Conservation (phyloP, 2,888 invertebrate genomes). For the Machimus rusticus region DNA sequence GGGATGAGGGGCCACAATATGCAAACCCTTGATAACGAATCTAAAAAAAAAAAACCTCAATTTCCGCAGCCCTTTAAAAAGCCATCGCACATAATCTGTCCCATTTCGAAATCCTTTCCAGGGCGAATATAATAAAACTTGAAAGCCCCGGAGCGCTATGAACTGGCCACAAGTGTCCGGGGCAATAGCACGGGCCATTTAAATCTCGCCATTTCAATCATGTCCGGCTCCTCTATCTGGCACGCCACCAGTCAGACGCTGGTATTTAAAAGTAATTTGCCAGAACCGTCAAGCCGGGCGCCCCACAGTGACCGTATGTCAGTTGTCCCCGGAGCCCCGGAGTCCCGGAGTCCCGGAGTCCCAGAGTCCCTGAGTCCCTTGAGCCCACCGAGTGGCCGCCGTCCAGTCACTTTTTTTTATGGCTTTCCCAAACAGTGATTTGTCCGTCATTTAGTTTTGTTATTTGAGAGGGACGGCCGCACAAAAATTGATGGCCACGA, state of each 20-base stretch:
- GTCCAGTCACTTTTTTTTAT: neutral
- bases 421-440: neutral
- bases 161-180: neutral
- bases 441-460: constrained; percentile 4
- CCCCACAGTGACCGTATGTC: neutral
- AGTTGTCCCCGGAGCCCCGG: neutral
- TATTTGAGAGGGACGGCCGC: neutral
- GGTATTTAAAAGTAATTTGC: neutral
- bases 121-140: neutral
- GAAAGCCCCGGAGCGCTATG: neutral
- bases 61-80: neutral
- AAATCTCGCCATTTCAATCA: neutral
- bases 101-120: neutral
- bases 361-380: neutral
- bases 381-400: neutral
- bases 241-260: neutral
- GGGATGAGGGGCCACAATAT: neutral
- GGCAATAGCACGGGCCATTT: neutral
- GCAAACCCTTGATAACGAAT: neutral
- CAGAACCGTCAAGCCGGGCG: neutral
- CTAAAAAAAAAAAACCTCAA: neutral
- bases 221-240: neutral
- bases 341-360: too few species aligned
- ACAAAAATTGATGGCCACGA: neutral
- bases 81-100: neutral